Evolutionary conservation across 2,888 invertebrate species (phyloP).

Genomic region (Gryllus longicercus): DNA sequence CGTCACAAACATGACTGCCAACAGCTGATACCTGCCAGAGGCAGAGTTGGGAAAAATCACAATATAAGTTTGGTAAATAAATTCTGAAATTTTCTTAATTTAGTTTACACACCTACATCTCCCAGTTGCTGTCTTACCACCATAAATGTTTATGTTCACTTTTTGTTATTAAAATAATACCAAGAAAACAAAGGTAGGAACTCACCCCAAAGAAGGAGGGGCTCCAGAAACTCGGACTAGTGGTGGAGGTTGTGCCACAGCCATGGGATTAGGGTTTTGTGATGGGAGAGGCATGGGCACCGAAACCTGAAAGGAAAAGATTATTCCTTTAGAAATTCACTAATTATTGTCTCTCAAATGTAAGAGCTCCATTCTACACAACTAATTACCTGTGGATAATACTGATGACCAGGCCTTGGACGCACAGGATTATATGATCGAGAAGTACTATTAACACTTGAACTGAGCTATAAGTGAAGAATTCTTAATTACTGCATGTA

Average conservation of each 20-base stretch:
- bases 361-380: background rate
- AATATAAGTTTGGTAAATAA: too few relatives aligned
- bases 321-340: too few relatives aligned
- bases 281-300: constrained; percentile 34
- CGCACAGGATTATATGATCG: constrained; percentile 30
- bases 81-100: too few relatives aligned
- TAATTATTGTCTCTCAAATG: background rate
- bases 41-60: too few relatives aligned
- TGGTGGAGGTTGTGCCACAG: constrained; percentile 50
- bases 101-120: too few relatives aligned
- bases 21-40: too few relatives aligned
- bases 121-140: too few relatives aligned
- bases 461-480: constrained; percentile 42
- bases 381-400: constrained; percentile 34
- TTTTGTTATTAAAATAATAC: background rate
- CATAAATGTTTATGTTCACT: background rate
- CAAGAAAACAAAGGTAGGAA: background rate
- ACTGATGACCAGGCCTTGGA: constrained; percentile 32
- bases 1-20: too few relatives aligned
- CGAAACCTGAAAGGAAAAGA: constrained; percentile 30
- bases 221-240: constrained; percentile 52
- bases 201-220: constrained; percentile 50
- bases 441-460: constrained; percentile 41
- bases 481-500: constrained; percentile 37
- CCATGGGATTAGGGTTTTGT: constrained; percentile 45